phyloP scores from a whole-genome alignment of 2,797 vertebrate genomes.

The Glyptemys insculpta region DNA sequence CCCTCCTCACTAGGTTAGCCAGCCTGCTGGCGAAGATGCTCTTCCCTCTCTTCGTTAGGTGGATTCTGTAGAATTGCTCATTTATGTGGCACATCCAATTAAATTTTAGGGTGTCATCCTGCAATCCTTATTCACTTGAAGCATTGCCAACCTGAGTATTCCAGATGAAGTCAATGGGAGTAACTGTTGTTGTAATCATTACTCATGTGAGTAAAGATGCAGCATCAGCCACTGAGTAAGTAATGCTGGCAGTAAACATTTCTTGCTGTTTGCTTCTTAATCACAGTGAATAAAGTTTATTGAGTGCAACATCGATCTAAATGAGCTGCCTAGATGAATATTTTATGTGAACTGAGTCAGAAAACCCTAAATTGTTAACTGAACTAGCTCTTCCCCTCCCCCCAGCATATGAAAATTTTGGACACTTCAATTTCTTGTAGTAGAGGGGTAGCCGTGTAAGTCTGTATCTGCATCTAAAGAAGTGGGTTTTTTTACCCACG shows the following conservation, averaged over 20 bases:
- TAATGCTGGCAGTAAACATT: background rate
- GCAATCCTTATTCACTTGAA: background rate
- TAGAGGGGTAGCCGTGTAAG: too few relatives aligned
- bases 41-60: too few relatives aligned
- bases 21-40: too few relatives aligned
- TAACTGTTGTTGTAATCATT: background rate
- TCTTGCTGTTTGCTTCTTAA: background rate
- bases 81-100: background rate
- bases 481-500: too few relatives aligned
- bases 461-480: too few relatives aligned
- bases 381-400: background rate
- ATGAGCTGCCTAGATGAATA: background rate
- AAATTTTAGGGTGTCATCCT: background rate
- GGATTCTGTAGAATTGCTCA: background rate
- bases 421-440: too few relatives aligned
- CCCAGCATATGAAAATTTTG: too few relatives aligned
- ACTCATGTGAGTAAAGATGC: background rate
- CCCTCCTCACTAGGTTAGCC: too few relatives aligned
- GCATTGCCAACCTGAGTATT: accelerated
- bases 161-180: background rate
- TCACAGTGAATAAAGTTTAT: background rate
- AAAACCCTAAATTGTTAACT: background rate
- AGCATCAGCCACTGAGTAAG: background rate
- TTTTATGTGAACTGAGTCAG: background rate
- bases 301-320: background rate